Conservation (phyloP, 2,888 invertebrate genomes). For the Tricholauxania praeusta region DNA sequence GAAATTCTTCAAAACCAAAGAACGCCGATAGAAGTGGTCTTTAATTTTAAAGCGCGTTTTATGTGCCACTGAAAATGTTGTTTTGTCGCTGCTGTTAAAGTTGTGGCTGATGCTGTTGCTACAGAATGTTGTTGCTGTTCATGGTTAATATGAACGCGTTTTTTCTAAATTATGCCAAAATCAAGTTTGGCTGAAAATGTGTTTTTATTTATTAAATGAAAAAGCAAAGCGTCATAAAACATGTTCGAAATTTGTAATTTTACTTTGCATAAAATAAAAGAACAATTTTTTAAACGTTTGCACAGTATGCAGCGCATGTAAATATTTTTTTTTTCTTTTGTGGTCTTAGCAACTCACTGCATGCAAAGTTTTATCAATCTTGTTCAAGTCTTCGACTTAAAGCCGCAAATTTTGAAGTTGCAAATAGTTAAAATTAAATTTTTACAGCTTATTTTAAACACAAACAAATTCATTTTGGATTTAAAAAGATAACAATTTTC, state of each 20-base stretch:
- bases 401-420: no score
- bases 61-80: no score
- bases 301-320: neutral
- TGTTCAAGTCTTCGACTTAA: no score
- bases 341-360: no score
- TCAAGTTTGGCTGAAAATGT: conserved; percentile 21
- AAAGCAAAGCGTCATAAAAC: neutral
- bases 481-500: no score
- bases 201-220: neutral
- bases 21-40: conserved; percentile 12
- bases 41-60: no score
- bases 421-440: no score
- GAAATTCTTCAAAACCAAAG: conserved; percentile 30
- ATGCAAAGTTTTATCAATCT: no score
- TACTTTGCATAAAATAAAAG: conserved; percentile 1
- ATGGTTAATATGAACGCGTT: conserved; percentile 30
- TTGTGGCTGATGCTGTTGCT: neutral
- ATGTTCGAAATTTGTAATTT: conserved; percentile 1
- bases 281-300: neutral
- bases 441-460: no score
- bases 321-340: no score
- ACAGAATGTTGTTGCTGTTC: neutral
- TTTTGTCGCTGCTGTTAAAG: neutral
- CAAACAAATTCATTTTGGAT: no score
- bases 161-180: conserved; percentile 37